These are phyloP conservation scores for Sylvilagus floridanus DNA, from an alignment of 2,797 vertebrate genomes.

Conservation along the genomic window DNA sequence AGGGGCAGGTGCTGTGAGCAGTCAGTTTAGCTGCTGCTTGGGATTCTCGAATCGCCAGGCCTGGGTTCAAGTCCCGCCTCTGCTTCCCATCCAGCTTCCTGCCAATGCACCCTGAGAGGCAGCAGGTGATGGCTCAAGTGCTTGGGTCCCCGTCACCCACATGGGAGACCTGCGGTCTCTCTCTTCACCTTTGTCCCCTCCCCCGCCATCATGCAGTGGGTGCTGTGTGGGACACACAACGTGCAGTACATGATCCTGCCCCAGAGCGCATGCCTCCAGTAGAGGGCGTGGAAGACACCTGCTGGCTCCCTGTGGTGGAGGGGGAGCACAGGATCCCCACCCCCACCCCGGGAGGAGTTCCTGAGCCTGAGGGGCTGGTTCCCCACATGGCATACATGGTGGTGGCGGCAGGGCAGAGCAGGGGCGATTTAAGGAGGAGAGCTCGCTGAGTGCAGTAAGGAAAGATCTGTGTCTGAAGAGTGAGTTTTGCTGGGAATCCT, in stretches of 20 bases:
- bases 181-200: background rate
- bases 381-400: background rate
- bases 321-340: background rate
- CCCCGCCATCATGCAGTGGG: accelerated
- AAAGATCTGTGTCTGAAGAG: background rate
- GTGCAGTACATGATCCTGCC: background rate
- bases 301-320: background rate
- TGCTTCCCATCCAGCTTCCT: too few species aligned
- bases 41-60: too few species aligned
- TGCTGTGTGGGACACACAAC: background rate
- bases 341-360: background rate
- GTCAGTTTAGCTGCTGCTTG: too few species aligned
- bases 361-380: too few species aligned
- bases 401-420: background rate
- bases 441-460: background rate
- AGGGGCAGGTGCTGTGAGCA: background rate
- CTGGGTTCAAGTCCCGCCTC: too few species aligned
- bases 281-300: background rate
- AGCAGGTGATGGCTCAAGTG: background rate
- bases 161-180: too few species aligned
- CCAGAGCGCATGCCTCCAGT: background rate
- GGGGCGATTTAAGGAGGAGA: background rate
- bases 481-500: background rate
- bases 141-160: too few species aligned
- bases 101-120: too few species aligned